Conservation (phyloP, 1,140 invertebrate species). For the Batillaria attramentaria region DNA sequence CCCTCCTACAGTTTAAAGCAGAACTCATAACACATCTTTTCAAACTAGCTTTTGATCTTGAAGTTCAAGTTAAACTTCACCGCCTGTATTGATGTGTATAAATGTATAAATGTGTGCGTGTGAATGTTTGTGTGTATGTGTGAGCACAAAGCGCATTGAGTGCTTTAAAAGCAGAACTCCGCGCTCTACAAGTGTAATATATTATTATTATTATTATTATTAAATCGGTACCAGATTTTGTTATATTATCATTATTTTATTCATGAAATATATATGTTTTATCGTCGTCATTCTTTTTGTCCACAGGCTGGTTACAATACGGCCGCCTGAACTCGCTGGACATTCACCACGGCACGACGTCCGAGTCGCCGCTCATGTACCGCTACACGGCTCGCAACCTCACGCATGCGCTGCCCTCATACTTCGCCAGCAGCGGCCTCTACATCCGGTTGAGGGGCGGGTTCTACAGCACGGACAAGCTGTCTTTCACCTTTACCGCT, state of each 20-base stretch:
- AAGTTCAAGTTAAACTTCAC: too few species aligned
- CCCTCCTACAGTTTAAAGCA: too few species aligned
- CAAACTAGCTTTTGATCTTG: too few species aligned
- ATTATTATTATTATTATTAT: too few species aligned
- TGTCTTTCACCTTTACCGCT: conserved; percentile 62
- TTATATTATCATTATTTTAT: too few species aligned
- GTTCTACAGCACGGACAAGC: conserved; percentile 58
- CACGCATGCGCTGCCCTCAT: conserved; percentile 47
- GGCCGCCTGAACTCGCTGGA: conserved; percentile 57
- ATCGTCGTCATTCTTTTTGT: too few species aligned
- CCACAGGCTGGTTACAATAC: conserved; percentile 56
- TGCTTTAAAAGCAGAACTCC: too few species aligned
- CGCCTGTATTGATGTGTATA: too few species aligned
- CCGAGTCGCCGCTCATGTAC: conserved; percentile 45
- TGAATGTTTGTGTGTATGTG: not conserved
- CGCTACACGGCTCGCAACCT: conserved; percentile 56
- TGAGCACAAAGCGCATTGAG: not conserved
- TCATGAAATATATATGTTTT: too few species aligned
- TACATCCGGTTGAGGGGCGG: conserved; percentile 61
- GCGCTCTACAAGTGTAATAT: too few species aligned
- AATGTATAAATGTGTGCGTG: not conserved
- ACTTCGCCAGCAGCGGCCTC: conserved; percentile 47
- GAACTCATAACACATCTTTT: too few species aligned
- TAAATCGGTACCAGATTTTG: too few species aligned
- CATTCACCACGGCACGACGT: conserved; percentile 59